phyloP scores from a whole-genome alignment of 1,140 invertebrate genomes.

The Neotoxoptera formosana region DNA sequence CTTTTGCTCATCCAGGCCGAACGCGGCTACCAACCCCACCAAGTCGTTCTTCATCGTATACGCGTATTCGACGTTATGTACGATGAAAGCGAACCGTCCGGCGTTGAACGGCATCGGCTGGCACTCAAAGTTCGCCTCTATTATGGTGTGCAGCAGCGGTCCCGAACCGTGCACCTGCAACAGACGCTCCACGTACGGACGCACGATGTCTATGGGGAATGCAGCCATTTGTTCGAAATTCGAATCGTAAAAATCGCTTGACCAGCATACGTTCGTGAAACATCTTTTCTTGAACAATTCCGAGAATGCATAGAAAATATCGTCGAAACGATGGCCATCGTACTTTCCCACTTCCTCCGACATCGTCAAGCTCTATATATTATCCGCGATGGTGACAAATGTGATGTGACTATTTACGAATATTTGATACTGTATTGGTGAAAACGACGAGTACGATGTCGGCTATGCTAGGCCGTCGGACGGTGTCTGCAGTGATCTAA shows the following conservation, averaged over 20 bases:
- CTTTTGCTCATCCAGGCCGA: not conserved
- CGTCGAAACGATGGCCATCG: not conserved
- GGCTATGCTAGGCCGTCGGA: no score
- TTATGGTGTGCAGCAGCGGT: not conserved
- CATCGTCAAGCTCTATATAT: not conserved
- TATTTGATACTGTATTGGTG: not conserved
- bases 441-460: no score
- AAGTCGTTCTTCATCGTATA: fast-evolving
- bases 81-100: not conserved
- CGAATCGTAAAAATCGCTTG: not conserved
- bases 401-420: not conserved
- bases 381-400: not conserved
- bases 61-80: no score
- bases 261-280: fast-evolving
- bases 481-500: no score
- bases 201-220: not conserved
- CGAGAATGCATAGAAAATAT: not conserved
- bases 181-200: not conserved
- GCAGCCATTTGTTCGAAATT: not conserved
- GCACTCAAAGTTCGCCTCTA: not conserved
- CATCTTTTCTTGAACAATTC: not conserved
- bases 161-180: not conserved
- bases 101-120: not conserved
- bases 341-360: not conserved
- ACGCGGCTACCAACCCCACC: not conserved